Base-by-base conservation (phyloP, 2,888 invertebrate species). In the Parochlus steinenii region DNA sequence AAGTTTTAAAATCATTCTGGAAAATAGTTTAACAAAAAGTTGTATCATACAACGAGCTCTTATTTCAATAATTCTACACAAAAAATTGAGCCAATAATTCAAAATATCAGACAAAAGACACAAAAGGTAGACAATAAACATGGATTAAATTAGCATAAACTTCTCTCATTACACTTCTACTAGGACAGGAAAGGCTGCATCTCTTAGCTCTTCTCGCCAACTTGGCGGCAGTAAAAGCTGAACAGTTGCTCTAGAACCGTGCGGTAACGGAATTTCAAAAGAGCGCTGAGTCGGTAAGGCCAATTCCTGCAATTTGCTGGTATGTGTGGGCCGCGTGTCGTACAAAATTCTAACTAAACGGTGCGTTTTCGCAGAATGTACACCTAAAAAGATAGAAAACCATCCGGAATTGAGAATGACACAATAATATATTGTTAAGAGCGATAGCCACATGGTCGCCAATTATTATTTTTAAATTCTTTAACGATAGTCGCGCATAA, bases 211-310 rank as follows among this genome's bases (percentile, higher is more conserved):
- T 52, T 80, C 81, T 25, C 83, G 69, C 77, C 89, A 81, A 39
- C 80, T 78, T 1, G 90, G 89, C 17, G 93, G 93, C 47, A 90
- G 62, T 34, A 85, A 62, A 42, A 93, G 62, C 58, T 86, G 83
- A 30, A 86, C 89, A 52, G 85, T 77, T n/a, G 87, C 86, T 50
- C 71, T 68, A 53, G 76, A 79, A 38, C 87, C 89, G 56, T 83
- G 82, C 37, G 81, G 73, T 48, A 89, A 64, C 47, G 80, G 74
- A 50, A 92, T 81, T 63, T 86, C 81, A 51, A 86, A 78, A 48
- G 77, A 85, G 49, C 75, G 68, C 49, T 76, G 71, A 45, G 71
- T 74, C 28, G 92, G 92, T 53, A 90, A 61, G 30, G 90, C 89
- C 48, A 86, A 64, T 54, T 78, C 71, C 42, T 74, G 70, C 37